Evolutionary conservation across 2,797 vertebrate genomes (phyloP), one percentile per base, ranked within the genome.

Genomic region (Cuniculus paca): DNA sequence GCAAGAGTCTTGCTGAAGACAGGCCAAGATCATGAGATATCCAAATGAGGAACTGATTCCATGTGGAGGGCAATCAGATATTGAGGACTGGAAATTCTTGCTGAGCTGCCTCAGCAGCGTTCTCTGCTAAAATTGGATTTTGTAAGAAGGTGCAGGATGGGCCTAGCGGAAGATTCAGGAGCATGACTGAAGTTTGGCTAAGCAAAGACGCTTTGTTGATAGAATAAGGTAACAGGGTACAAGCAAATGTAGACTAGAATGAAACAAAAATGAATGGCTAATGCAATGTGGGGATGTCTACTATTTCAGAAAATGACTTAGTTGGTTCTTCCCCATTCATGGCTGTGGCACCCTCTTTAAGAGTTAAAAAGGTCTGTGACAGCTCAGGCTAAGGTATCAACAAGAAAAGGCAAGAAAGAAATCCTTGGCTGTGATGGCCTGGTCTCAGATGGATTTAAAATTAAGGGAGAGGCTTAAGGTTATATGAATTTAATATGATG

Each of bases 401-500:
- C 80, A 94, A 90, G 52, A 60, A 45, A 60, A 91, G 56, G 77
- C 75, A 93, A 90, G 65, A 91, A 86, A 91, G 36, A 86, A 95
- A 85, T 94, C 63, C 82, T 89, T 81, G 45, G n/a, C 78, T 79
- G 19, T 90, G 81, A 77, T 95, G 83, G 63, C 82, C n/a, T 63
- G 10, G 54, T 6, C 48, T 90, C 74, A 88, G 34, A 39, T 45
- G 77, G 91, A 74, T 96, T 97, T 72, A 95, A 94, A 96, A 97
- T 96, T 91, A 96, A 97, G 54, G 85, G 39, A 93, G 42, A 97
- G 82, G 78, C 88, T 97, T 97, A 97, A 86, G 93, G 85, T 94
- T 97, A 93, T 97, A 94, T 97, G 96, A 97, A 97, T 97, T 95
- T 97, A 97, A 97, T 98, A 97, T 97, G 94, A 72, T 96, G 94